Evolutionary conservation across 2,888 invertebrate species (phyloP).

Genomic region (Drosophila sordidapex): DNA sequence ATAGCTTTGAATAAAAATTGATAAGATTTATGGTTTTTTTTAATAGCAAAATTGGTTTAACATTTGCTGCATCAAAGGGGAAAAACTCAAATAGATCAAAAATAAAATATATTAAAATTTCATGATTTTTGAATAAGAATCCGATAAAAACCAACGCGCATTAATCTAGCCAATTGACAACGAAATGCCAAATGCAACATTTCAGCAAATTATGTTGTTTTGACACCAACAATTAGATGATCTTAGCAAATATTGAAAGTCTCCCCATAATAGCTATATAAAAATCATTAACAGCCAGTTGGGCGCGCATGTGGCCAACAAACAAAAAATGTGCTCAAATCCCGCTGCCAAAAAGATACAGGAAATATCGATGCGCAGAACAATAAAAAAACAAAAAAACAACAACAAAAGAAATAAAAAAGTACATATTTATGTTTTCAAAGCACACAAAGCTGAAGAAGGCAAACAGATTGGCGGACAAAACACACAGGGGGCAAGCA

Average conservation of each 20-base stretch:
- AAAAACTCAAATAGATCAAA: no score
- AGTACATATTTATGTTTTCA: constrained; percentile 65
- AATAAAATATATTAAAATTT: no score
- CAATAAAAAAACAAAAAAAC: not conserved
- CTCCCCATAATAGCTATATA: constrained; percentile 3
- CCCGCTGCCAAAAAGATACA: constrained; percentile 17
- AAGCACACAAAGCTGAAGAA: constrained; percentile 27
- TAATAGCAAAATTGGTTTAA: no score
- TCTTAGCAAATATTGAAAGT: not conserved
- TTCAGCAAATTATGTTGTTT: not conserved
- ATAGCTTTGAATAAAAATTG: not conserved
- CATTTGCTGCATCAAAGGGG: no score
- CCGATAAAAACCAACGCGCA: not conserved
- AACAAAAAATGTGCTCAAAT: constrained; percentile 25
- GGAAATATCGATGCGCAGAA: constrained; percentile 32
- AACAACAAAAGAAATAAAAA: constrained; percentile 12
- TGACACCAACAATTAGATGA: not conserved
- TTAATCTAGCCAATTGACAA: not conserved
- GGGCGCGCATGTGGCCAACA: constrained; percentile 54
- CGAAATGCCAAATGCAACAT: not conserved
- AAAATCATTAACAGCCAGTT: constrained; percentile 48
- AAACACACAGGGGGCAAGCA: constrained; percentile 1
- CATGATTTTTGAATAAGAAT: no score
- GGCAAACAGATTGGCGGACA: constrained; percentile 32
- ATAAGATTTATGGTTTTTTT: not conserved